Evolutionary conservation across 1,140 invertebrate genomes (phyloP).

Genomic region (Oreohelix idahoensis): DNA sequence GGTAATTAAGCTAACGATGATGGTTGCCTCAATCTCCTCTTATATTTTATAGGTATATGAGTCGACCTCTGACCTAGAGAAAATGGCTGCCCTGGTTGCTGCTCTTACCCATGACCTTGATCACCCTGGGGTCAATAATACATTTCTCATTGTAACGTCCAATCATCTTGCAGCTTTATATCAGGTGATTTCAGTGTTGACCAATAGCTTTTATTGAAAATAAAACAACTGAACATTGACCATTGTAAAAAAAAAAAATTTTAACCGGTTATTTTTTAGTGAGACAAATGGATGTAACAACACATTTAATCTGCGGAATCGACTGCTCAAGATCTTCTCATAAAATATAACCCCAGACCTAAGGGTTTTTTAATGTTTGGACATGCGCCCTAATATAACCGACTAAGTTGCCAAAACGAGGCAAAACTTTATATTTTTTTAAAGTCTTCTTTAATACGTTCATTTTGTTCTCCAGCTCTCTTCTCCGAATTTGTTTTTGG

Average conservation of each 20-base stretch:
- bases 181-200: conserved; percentile 77
- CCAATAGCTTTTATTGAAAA: background rate
- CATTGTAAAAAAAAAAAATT: no score
- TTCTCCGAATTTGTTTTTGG: no score
- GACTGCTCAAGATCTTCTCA: background rate
- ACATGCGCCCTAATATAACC: no score
- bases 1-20: no score
- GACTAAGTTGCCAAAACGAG: no score
- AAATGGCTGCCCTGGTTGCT: conserved; percentile 89
- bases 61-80: conserved; percentile 83
- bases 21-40: no score
- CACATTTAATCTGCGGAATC: background rate
- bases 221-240: background rate
- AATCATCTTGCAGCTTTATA: conserved; percentile 91
- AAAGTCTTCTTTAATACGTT: no score
- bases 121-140: conserved; percentile 94
- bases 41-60: conserved; percentile 54
- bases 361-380: background rate
- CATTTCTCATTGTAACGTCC: conserved; percentile 89
- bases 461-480: no score
- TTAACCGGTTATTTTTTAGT: background rate
- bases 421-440: no score
- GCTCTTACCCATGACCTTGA: conserved; percentile 94
- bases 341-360: background rate
- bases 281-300: background rate